A percentile compares a stretch with the other conserved stretches of the same genome.
phyloP scores from a whole-genome alignment of 2,797 vertebrate species.

The Triplophysa yarkandensis region DNA sequence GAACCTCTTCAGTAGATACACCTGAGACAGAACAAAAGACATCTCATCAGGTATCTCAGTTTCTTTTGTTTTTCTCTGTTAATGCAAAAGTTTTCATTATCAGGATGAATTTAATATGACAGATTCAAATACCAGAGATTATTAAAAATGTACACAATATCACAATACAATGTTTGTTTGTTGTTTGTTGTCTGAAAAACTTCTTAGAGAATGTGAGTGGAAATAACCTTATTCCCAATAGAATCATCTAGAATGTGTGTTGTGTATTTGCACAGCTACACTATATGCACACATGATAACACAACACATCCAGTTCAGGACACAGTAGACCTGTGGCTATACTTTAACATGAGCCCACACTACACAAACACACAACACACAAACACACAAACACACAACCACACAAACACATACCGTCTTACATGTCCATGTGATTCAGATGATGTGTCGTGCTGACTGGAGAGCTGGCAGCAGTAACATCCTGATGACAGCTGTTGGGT shows the following conservation, averaged over 20 bases:
- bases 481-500: not conserved
- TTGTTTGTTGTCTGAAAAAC: not conserved
- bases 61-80: too few relatives aligned
- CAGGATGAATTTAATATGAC: not conserved
- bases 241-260: not conserved
- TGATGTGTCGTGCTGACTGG: not conserved
- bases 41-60: too few relatives aligned
- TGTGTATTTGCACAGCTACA: not conserved
- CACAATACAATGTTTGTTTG: not conserved
- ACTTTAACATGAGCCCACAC: not conserved
- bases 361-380: not conserved
- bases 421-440: not conserved
- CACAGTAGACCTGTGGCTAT: slow-evolving; percentile 20
- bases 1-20: not conserved
- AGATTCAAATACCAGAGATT: too few relatives aligned
- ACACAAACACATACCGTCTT: slow-evolving; percentile 5
- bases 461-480: not conserved
- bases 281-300: too few relatives aligned
- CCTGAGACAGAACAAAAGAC: slow-evolving; percentile 4
- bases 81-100: too few relatives aligned
- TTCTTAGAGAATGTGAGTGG: not conserved
- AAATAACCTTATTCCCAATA: not conserved
- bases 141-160: not conserved
- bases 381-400: slow-evolving; percentile 1
- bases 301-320: too few relatives aligned